Percentiles rank a stretch among this genome's conserved stretches.
Conservation (phyloP, 1,140 invertebrate species). For the Neodiprion lecontei region DNA sequence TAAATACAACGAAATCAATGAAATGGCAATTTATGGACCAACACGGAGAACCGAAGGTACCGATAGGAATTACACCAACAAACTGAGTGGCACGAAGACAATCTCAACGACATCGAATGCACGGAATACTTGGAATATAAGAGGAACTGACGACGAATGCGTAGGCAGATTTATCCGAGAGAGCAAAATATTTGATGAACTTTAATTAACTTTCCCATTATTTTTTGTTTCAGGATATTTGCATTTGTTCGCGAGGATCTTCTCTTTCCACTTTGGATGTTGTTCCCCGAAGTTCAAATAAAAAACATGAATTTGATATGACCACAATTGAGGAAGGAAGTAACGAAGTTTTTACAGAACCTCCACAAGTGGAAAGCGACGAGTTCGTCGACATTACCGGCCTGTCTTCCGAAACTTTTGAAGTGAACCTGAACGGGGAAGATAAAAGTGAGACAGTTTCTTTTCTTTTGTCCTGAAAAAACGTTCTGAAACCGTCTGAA, state of each 20-base stretch:
- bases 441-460: background rate
- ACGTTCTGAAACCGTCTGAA: background rate
- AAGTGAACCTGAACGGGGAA: slow-evolving; percentile 1
- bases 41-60: slow-evolving; percentile 11
- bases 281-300: background rate
- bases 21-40: slow-evolving; percentile 23
- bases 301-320: background rate
- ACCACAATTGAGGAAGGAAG: slow-evolving; percentile 18
- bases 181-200: no score
- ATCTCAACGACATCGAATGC: slow-evolving; percentile 4
- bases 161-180: background rate
- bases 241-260: background rate
- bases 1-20: slow-evolving; percentile 40
- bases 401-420: slow-evolving; percentile 6
- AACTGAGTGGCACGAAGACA: slow-evolving; percentile 25
- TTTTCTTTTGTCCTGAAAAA: background rate
- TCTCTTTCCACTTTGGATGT: background rate
- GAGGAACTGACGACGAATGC: slow-evolving; percentile 11
- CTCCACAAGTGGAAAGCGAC: slow-evolving; percentile 17
- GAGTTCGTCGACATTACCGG: slow-evolving; percentile 25
- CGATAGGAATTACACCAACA: slow-evolving; percentile 22
- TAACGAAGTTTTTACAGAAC: slow-evolving; percentile 15
- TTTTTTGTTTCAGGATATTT: background rate
- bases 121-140: slow-evolving; percentile 24
- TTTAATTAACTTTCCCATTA: background rate